phyloP scores from a whole-genome alignment of 2,888 invertebrate species.

The Pyralis farinalis region DNA sequence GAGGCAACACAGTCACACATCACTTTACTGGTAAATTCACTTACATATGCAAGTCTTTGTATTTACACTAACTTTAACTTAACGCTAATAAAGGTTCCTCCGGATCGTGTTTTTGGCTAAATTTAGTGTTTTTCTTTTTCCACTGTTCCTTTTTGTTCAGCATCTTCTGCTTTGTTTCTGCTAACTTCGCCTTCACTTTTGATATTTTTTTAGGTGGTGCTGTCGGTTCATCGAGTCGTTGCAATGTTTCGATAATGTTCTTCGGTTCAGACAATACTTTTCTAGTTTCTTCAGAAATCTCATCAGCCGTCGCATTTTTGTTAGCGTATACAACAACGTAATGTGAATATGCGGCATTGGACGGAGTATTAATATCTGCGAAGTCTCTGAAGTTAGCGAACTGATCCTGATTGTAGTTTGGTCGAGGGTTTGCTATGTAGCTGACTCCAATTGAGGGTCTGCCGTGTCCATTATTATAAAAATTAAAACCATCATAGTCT shows the following conservation, averaged over 20 bases:
- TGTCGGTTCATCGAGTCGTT: constrained; percentile 83
- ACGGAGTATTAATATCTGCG: constrained; percentile 92
- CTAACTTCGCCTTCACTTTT: constrained; percentile 84
- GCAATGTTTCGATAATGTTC: constrained; percentile 91
- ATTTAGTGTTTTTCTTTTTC: constrained; percentile 65
- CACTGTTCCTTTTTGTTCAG: constrained; percentile 66
- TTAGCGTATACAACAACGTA: constrained; percentile 92
- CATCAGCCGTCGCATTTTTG: constrained; percentile 85
- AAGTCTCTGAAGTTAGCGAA: constrained; percentile 95
- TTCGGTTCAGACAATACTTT: constrained; percentile 82
- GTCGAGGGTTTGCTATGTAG: constrained; percentile 85
- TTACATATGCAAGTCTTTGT: constrained; percentile 67
- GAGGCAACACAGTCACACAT: constrained; percentile 35
- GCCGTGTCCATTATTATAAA: constrained; percentile 86
- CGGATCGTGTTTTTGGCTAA: constrained; percentile 70
- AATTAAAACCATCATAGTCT: constrained; percentile 80
- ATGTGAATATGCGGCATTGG: constrained; percentile 90
- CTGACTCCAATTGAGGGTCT: constrained; percentile 83
- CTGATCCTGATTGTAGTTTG: constrained; percentile 89
- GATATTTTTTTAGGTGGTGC: constrained; percentile 72
- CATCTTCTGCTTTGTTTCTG: constrained; percentile 68
- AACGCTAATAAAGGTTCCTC: constrained; percentile 85
- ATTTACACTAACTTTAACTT: constrained; percentile 79
- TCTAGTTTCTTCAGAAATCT: constrained; percentile 67
- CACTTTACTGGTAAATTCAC: constrained; percentile 53